Base-by-base conservation (phyloP, 2,888 invertebrate species). In the Chymomyza caudatula region DNA sequence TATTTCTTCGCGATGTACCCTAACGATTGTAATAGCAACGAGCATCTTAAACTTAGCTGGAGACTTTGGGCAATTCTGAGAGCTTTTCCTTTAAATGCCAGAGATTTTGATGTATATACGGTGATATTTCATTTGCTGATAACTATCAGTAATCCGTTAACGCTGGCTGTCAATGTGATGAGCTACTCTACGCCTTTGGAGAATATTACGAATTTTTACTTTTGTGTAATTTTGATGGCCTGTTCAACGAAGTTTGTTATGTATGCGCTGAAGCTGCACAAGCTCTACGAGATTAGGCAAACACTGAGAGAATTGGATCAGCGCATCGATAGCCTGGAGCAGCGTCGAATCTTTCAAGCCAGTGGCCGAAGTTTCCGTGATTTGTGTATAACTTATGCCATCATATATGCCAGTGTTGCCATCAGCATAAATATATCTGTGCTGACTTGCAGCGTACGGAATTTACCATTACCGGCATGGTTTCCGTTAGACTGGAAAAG, bases 401-500 rank as follows among this genome's bases (percentile, higher is more conserved):
- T 5, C 2, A 20, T 2, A 11, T 51, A 51, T 13, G 6, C 51
- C 17, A 2, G 1, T 6, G 20, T 51, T 22, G 17, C 11, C 13
- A 20, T 20, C 8, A 51, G 20, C 20, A 6, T 20, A 3, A 51
- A 4, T 51, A 20, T 20, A 19, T 22, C 20, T 2, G 1, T 8
- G 2, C 13, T 51, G 0, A 17, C 13, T 6, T 37, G 23, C 0
- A 17, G 15, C 0, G 49, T 69, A 3, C 73, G 83, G 0, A 37
- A 49, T 17, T 19, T 81, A n/a, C 78, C 80, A 0, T 42, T 74
- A n/a, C 71, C 75, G 1, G 37, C 63, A 20, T 77, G 83, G 80
- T 68, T 75, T 13, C 81, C 85, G 0, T 42, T 73, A 20, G 72
- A 85, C 23, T 81, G 83, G 80, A 25, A 22, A 0, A 53, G 15